These are phyloP conservation scores for Macrosiphum euphorbiae DNA, from an alignment of 2,888 invertebrate species.

Conservation along the genomic window DNA sequence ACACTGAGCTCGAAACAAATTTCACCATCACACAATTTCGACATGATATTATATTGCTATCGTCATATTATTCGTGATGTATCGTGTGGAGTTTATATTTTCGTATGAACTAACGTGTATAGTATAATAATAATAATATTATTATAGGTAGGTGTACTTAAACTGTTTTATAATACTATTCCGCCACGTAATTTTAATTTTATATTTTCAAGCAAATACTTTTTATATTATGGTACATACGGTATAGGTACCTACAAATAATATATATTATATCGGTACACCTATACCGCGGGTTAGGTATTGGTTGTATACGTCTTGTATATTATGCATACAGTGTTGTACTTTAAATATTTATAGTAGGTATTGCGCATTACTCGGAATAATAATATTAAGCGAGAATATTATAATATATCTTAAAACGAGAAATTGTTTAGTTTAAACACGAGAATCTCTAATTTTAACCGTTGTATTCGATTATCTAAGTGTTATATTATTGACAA, in stretches of 20 bases:
- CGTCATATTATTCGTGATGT: background rate
- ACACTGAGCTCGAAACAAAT: conserved; percentile 30
- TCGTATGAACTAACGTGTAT: background rate
- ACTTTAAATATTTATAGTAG: background rate
- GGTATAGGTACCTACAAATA: background rate
- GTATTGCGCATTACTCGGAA: background rate
- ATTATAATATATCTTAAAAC: background rate
- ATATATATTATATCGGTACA: background rate
- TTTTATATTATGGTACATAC: background rate
- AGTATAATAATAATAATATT: background rate
- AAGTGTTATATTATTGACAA: background rate
- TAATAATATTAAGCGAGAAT: background rate
- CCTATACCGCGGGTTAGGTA: background rate
- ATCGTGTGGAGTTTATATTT: background rate
- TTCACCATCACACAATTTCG: background rate
- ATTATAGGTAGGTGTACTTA: background rate
- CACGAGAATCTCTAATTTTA: background rate
- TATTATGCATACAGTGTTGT: background rate
- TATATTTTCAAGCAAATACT: background rate
- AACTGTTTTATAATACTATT: background rate
- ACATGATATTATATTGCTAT: background rate
- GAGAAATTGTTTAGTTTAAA: background rate
- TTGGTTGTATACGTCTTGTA: background rate
- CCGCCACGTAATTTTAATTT: background rate
- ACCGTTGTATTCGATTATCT: background rate